phyloP scores from a whole-genome alignment of 2,797 vertebrate species.

The Nothura maculosa region DNA sequence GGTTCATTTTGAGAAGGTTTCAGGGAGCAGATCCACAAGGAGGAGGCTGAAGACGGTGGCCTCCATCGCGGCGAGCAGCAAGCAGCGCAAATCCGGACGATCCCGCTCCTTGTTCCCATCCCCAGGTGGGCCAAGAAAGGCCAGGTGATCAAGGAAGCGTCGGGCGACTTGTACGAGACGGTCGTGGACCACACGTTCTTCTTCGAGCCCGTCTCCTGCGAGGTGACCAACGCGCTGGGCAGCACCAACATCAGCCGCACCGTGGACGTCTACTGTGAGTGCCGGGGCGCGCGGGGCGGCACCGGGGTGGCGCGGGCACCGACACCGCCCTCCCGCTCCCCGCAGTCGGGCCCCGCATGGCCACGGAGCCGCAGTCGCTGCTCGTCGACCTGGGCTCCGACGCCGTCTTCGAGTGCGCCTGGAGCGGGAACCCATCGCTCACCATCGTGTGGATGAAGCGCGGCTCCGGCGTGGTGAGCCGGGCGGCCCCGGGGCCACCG shows the following conservation, averaged over 20 bases:
- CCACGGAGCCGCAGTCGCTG: slow-evolving; percentile 93
- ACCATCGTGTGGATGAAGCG: slow-evolving; percentile 99
- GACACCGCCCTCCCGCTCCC: background rate
- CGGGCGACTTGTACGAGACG: slow-evolving; percentile 92
- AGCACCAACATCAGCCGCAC: slow-evolving; percentile 98
- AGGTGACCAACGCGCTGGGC: slow-evolving; percentile 95
- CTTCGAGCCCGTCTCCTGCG: slow-evolving; percentile 95
- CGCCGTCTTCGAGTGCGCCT: slow-evolving; percentile 95
- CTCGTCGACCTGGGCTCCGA: slow-evolving; percentile 96
- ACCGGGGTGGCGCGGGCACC: background rate
- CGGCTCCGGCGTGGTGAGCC: slow-evolving; percentile 93
- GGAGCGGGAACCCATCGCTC: slow-evolving; percentile 97
- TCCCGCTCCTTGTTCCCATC: background rate
- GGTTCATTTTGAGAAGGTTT: background rate
- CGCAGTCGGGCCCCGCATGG: slow-evolving; percentile 95
- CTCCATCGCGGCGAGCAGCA: too few species aligned
- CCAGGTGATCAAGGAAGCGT: slow-evolving; percentile 93
- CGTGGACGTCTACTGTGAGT: slow-evolving; percentile 97
- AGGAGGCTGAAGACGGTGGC: rapidly evolving
- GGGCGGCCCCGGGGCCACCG: too few species aligned
- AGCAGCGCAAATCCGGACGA: rapidly evolving
- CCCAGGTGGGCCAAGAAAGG: slow-evolving; percentile 97
- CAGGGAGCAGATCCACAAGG: too few species aligned
- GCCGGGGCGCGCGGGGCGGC: background rate
- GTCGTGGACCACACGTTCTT: slow-evolving; percentile 96